Percentiles rank a stretch among this genome's conserved stretches.
phyloP scores from a whole-genome alignment of 2,113 vertebrate species.

The Orthonyx spaldingii region DNA sequence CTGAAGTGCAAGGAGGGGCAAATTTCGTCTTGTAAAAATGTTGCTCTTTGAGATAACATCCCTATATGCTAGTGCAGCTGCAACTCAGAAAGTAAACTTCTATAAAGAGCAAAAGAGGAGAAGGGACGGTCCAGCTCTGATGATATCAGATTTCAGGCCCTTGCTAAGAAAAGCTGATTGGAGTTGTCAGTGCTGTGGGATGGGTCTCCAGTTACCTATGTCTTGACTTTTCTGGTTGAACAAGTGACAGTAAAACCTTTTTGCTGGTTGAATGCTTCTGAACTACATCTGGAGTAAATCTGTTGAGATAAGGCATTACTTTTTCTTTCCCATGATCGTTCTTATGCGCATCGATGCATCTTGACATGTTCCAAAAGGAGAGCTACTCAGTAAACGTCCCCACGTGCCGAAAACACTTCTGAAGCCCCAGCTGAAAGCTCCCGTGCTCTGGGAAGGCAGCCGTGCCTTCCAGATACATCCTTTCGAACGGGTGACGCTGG shows the following conservation, averaged over 20 bases:
- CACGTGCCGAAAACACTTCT: not conserved
- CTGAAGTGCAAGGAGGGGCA: not conserved
- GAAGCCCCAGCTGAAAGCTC: not conserved
- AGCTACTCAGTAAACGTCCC: not conserved
- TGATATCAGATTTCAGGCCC: not conserved
- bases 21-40: not conserved
- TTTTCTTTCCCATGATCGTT: not conserved
- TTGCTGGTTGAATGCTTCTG: not conserved
- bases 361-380: not conserved
- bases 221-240: not conserved
- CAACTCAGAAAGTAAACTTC: not conserved
- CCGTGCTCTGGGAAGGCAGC: not conserved
- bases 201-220: not conserved
- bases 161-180: not conserved
- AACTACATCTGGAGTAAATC: not conserved
- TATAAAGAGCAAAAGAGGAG: not conserved
- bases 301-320: not conserved
- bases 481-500: not conserved
- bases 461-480: not conserved
- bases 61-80: not conserved
- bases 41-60: not conserved
- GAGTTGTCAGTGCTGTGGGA: not conserved
- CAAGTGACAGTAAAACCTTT: not conserved
- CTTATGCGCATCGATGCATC: not conserved
- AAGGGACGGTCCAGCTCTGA: not conserved